Base-by-base conservation (phyloP, 1,140 invertebrate genomes). In the Drosophila kohkoa region DNA sequence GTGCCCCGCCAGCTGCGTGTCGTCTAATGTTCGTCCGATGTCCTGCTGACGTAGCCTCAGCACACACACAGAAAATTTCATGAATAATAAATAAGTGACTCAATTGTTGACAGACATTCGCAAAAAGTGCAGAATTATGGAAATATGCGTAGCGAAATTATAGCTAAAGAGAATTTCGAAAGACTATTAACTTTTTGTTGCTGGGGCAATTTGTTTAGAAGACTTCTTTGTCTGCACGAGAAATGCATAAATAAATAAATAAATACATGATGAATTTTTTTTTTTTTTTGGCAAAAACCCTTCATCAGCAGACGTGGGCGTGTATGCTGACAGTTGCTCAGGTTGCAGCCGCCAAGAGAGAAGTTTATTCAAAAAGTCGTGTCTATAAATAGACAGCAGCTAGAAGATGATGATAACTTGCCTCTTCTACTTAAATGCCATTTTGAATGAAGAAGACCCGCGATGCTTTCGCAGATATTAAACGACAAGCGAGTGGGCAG, bases 71-170 rank as follows among this genome's bases (percentile, higher is more conserved):
- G 20, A 25, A 25, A 85, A 77, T 69, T 81, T 81, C 57, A 77
- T 75, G 63, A 82, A 69, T 79, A 77, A 55, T 71, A 71, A 65
- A 55, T 71, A 71, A 65, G 60, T 71, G 51, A 55, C 49, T 48
- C 58, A 43, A 51, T 54, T 70, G 67, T 52, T 59, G 65, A 54
- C 32, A 68, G 57, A 28, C 45, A 25, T 64, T 64, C 13, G 41
- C 7, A 38, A 59, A n/a, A 41, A 25, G 38, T 55, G 13, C 52
- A 38, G 52, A 55, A 55, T 55, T 55, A 55, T 55, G 48, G 35
- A 60, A 65, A 65, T 65, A 45, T 52, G 16, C 7, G 45, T 48
- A 10, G 16, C 15, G 15, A 52, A 52, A 52, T 52, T 30, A 52
- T 28, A n/a, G 30, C 57, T 51, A 20, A 63, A 28, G 28, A 46